Evolutionary conservation across 2,888 invertebrate species (phyloP), one percentile per base, ranked within the genome.

Genomic region (Apodemia hepburni): DNA sequence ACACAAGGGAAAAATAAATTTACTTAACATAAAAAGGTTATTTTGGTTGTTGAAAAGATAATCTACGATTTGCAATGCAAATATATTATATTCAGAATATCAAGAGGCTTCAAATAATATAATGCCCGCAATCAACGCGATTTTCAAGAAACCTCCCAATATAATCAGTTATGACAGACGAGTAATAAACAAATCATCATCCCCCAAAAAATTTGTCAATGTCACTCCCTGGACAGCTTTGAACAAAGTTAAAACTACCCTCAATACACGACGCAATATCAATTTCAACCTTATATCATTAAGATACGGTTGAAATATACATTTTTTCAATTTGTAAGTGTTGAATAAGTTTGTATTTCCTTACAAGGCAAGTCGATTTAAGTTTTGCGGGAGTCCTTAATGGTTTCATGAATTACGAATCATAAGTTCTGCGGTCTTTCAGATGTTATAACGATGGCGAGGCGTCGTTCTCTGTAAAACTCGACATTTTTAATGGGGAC

Each of bases 321-420:
- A 9, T 51, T 18, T 17, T 51, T 51, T 22, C 0, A 51, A 0
- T 22, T 18, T 51, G 15, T 4, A 64, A 61, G 62, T 57, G 69
- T 67, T 67, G 64, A 68, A 59, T 60, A 70, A 74, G 38, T 67
- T 73, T 73, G 72, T 70, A 62, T 35, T 59, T 60, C 65, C 69
- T 73, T 79, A 81, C 80, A 82, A 76, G 78, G 72, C 76, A 82
- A 81, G 79, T 80, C 79, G 79, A 82, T 82, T 82, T 76, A 80
- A 81, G 79, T 81, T 77, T 77, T 71, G 66, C 66, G 71, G 71
- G 76, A 79, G 71, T 80, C 79, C 76, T 71, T 80, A 78, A 80
- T 80, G 79, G 78, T 78, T 80, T 78, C 79, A 75, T 76, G 80
- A 80, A 80, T 80, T 77, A 77, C 76, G 72, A 75, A 75, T 75